phyloP scores from a whole-genome alignment of 92 coral and sea anemone species.

The Scolanthus callimorphus region DNA sequence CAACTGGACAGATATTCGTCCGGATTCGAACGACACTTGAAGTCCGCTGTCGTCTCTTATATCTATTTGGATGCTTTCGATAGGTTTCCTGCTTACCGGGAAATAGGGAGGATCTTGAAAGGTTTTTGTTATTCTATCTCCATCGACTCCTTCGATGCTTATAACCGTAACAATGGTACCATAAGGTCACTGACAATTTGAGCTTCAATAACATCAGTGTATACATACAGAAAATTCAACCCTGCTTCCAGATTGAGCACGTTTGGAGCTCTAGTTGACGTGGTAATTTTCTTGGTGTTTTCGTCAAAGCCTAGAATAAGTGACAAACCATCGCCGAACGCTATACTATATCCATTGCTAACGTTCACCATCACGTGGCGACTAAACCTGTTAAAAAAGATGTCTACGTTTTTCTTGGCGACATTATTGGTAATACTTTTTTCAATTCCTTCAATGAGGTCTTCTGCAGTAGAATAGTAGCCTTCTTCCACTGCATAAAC shows the following conservation, averaged over 20 bases:
- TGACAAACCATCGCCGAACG: slow-evolving; percentile 15
- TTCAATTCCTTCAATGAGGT: slow-evolving; percentile 18
- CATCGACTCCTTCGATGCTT: slow-evolving; percentile 32
- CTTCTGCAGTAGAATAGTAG: slow-evolving; percentile 12
- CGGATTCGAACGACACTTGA: slow-evolving; percentile 39
- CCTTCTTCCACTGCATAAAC: slow-evolving; percentile 15
- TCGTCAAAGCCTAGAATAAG: slow-evolving; percentile 27
- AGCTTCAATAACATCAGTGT: slow-evolving; percentile 29
- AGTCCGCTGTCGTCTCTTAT: slow-evolving; percentile 26
- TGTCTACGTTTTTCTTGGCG: slow-evolving; percentile 3
- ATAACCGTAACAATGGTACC: slow-evolving; percentile 38
- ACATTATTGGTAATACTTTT: neutral
- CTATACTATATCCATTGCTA: neutral
- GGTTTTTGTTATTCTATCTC: slow-evolving; percentile 29
- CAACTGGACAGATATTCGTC: slow-evolving; percentile 37
- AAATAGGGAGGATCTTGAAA: slow-evolving; percentile 39
- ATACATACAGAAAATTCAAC: slow-evolving; percentile 20
- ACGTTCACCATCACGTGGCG: slow-evolving; percentile 15
- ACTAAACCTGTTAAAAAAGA: slow-evolving; percentile 1
- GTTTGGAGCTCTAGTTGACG: slow-evolving; percentile 20
- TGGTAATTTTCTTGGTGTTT: neutral
- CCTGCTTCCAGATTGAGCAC: slow-evolving; percentile 30
- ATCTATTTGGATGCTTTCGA: slow-evolving; percentile 24
- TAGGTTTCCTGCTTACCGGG: slow-evolving; percentile 30
- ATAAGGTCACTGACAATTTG: slow-evolving; percentile 38